phyloP scores from a whole-genome alignment of 2,797 vertebrate genomes.

The Cottoperca gobio region DNA sequence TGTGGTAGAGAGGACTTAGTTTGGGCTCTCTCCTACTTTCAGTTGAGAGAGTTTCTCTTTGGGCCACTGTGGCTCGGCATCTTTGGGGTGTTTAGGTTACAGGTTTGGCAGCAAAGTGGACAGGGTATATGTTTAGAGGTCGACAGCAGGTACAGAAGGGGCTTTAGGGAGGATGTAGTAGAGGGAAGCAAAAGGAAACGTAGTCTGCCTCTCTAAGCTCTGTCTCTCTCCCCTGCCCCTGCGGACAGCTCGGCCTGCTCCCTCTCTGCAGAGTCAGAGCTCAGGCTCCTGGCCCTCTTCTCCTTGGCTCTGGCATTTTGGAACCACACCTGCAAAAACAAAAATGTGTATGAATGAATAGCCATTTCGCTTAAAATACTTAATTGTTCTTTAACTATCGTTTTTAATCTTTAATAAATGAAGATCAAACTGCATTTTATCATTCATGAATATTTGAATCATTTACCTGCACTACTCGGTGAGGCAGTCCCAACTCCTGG shows the following conservation, averaged over 20 bases:
- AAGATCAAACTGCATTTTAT: constrained; percentile 2
- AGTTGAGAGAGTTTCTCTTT: constrained; percentile 89
- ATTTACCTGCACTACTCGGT: constrained; percentile 96
- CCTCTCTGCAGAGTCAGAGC: constrained; percentile 79
- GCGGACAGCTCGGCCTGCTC: constrained; percentile 80
- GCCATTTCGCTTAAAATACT: neutral
- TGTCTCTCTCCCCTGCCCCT: constrained; percentile 89
- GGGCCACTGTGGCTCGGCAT: constrained; percentile 83
- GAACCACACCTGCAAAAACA: constrained; percentile 92
- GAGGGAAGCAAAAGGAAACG: constrained; percentile 88
- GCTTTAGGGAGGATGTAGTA: constrained; percentile 89
- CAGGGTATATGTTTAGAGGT: constrained; percentile 66
- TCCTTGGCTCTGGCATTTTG: constrained; percentile 99
- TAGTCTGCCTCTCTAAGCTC: constrained; percentile 91
- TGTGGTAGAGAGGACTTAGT: constrained; percentile 74
- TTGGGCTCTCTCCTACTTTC: constrained; percentile 83
- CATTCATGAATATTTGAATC: neutral
- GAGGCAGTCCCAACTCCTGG: constrained; percentile 97
- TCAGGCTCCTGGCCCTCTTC: constrained; percentile 91
- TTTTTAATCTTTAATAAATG: neutral
- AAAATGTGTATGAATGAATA: constrained; percentile 21
- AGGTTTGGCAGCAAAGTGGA: constrained; percentile 85
- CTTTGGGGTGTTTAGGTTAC: constrained; percentile 82
- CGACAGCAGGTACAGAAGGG: constrained; percentile 78
- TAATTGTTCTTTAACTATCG: neutral